Base-by-base conservation (phyloP, 2,113 vertebrate genomes). In the Ceyx cyanopectus region DNA sequence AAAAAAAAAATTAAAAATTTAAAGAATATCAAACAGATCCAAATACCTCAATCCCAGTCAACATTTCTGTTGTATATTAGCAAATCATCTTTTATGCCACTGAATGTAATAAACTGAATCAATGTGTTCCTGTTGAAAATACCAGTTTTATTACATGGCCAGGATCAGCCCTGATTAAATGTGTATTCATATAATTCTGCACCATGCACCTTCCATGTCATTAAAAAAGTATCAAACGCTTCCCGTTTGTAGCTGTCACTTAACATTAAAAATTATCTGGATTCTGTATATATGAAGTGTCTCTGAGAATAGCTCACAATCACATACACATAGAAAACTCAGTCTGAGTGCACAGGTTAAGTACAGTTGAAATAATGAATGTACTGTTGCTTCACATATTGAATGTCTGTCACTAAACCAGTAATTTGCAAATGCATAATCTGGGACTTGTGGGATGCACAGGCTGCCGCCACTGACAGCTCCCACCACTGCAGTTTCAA, bases 311-410 rank as follows among this genome's bases (percentile, higher is more conserved):
- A 88, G 60, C 56, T 84, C 61, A 22, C 72, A 61, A 81, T 54
- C 53, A 53, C 89, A 81, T 5, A 62, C 5, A 34, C 27, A 88
- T 1, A 51, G 74, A 43, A 74, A 94, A 81, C 18, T 81, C 63
- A 45, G 30, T 29, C 74, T 27, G 29, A 9, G 18, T 48, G 61
- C 65, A 65, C 1, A 10, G 60, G 80, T 81, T 81, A 87, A 89
- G 87, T 5, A 78, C 82, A n/a, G 80, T 63, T 86, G 82, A 93
- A 95, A 63, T 92, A 94, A 94, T 76, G 69, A 94, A 87, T 46
- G 78, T 48, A 57, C 87, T 53, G 45, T 50, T 94, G 84, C 74
- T 94, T 86, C 62, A 68, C 45, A 50, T 89, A 93, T 65, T 66
- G 78, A 91, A 79, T 30, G 21, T 41, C 89, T 89, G 78, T 92